Conservation (phyloP, 2,113 vertebrate genomes). For the Megaleporinus macrocephalus region DNA sequence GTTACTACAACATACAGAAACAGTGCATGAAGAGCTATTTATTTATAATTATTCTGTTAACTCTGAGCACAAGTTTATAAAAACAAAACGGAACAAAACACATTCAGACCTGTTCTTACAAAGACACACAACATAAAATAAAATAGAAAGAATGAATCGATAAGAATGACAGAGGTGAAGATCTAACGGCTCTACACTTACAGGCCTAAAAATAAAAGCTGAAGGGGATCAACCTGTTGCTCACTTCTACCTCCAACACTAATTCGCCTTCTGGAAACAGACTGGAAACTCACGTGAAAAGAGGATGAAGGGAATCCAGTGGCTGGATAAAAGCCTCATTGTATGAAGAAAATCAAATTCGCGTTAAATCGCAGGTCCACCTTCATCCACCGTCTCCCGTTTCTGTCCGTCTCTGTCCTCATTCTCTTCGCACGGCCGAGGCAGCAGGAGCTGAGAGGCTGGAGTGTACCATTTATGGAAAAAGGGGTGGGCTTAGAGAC, state of each 20-base stretch:
- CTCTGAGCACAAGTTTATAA: too few relatives aligned
- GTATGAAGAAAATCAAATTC: slow-evolving; percentile 45
- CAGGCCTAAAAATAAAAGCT: slow-evolving; percentile 32
- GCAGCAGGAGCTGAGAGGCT: background rate
- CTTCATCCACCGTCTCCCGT: slow-evolving; percentile 56
- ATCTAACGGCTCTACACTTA: background rate
- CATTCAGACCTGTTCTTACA: background rate
- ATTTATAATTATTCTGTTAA: background rate
- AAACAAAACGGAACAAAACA: background rate
- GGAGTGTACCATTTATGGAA: slow-evolving; percentile 72
- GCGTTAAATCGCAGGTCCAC: slow-evolving; percentile 7
- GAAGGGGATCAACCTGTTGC: slow-evolving; percentile 70
- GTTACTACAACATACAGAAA: background rate
- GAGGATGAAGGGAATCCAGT: slow-evolving; percentile 62
- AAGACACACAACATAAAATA: background rate
- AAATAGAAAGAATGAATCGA: background rate
- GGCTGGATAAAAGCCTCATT: slow-evolving; percentile 64
- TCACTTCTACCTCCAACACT: background rate
- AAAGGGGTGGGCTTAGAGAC: slow-evolving; percentile 47
- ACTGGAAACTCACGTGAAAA: slow-evolving; percentile 64
- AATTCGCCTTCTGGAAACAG: background rate
- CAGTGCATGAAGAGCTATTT: background rate
- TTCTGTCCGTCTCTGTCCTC: slow-evolving; percentile 22
- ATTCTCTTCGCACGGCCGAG: slow-evolving; percentile 43
- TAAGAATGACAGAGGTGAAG: background rate